Evolutionary conservation across 2,888 invertebrate genomes (phyloP).

Genomic region (Platerodrilus igneus): DNA sequence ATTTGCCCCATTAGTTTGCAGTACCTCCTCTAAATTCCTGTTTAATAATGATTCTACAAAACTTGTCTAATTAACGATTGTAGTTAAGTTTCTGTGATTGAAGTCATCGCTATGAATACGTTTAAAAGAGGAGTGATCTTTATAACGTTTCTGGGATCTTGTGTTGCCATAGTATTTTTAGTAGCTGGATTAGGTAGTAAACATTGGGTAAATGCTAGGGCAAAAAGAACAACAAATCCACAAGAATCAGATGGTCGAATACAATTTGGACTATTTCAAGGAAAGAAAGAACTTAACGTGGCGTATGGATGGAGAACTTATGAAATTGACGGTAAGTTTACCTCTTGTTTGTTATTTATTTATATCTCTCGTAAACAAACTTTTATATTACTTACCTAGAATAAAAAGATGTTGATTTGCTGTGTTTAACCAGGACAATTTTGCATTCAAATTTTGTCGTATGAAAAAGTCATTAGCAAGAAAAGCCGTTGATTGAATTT

Average conservation of each 20-base stretch:
- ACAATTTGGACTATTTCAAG: conserved; percentile 82
- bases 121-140: conserved; percentile 75
- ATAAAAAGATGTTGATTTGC: too few species aligned
- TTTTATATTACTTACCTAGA: too few species aligned
- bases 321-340: conserved; percentile 67
- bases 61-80: too few species aligned
- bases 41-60: too few species aligned
- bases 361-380: too few species aligned
- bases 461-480: too few species aligned
- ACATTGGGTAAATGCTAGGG: conserved; percentile 75
- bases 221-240: conserved; percentile 62
- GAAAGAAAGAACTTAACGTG: conserved; percentile 74
- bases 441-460: too few species aligned
- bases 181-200: conserved; percentile 80
- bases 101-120: conserved; percentile 52
- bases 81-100: conserved; percentile 4
- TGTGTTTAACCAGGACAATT: too few species aligned
- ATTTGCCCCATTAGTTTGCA: too few species aligned
- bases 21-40: too few species aligned
- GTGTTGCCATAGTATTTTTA: conserved; percentile 70
- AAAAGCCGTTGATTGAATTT: too few species aligned
- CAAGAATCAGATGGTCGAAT: conserved; percentile 68
- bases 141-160: conserved; percentile 75
- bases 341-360: too few species aligned
- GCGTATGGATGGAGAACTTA: conserved; percentile 76